Evolutionary conservation across 2,113 vertebrate species (phyloP), one percentile per base, ranked within the genome.

Genomic region (Gymnobelideus leadbeateri): DNA sequence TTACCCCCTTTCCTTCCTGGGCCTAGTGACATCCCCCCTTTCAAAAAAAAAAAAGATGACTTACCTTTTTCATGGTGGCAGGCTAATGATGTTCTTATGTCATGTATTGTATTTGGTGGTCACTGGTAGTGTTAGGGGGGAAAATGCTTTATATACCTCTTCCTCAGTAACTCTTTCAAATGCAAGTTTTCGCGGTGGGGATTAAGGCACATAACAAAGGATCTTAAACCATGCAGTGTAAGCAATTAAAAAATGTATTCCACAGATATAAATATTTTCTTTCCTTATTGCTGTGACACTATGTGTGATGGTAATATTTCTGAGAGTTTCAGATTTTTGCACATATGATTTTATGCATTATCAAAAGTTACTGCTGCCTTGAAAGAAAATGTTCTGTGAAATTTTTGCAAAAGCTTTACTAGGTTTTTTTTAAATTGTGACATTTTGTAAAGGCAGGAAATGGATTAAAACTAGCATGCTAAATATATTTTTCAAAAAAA

Each of bases 281-380:
- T 98, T 98, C 91, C 97, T 98, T 96, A 93, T 98, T 97, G 98
- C 99, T 98, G 96, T 98, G 98, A 98, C 98, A 98, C 98, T 98
- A 89, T 98, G 98, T 98, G 98, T 98, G 98, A 98, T 98, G 97
- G 98, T 97, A 96, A 98, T 97, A 97, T 96, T 98, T 98, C 98
- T 98, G 98, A 99, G 98, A 98, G 93, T 98, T 98, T 98, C 98
- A 98, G 98, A 98, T 96, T 98, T 98, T 99, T 99, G 99, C 99
- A 99, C 99, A 99, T 99, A 98, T 98, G 98, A 99, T 98, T 99
- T 99, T 99, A 99, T 99, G 98, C 99, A 99, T 99, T 98, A 99
- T 98, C 98, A 98, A 96, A 99, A 98, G 98, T 98, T 98, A 99
- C 98, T 98, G 99, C 99, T 99, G 98, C 99, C 99, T 99, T 99